A percentile compares a stretch with the other conserved stretches of the same genome.
Evolutionary conservation across 2,888 invertebrate genomes (phyloP).

Genomic region (Phyto melanocephala): DNA sequence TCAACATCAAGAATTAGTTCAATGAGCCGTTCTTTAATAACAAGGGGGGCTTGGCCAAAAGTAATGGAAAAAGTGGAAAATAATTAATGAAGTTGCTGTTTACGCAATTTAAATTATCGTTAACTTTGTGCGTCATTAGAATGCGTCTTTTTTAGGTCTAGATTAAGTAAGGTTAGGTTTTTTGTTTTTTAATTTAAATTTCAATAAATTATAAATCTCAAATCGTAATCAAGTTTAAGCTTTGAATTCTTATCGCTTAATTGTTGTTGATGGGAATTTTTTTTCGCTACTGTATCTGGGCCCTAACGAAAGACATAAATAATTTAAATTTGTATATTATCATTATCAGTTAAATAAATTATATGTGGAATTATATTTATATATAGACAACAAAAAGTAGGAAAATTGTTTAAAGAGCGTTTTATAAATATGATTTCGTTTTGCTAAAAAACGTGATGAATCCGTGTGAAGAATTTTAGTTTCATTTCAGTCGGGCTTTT

Average conservation of each 20-base stretch:
- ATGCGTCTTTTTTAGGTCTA: neutral
- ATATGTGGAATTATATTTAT: neutral
- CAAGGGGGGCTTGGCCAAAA: constrained; percentile 40
- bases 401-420: neutral
- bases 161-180: constrained; percentile 47
- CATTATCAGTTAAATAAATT: constrained; percentile 10
- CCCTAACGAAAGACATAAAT: neutral
- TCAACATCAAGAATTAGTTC: neutral
- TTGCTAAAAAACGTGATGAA: constrained; percentile 43
- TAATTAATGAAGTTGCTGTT: constrained; percentile 7
- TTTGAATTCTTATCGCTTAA: constrained; percentile 28
- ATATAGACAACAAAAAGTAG: neutral
- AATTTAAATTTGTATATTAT: neutral
- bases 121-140: constrained; percentile 8
- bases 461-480: constrained; percentile 15
- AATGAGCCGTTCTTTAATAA: constrained; percentile 20
- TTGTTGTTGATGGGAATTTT: neutral
- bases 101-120: constrained; percentile 28
- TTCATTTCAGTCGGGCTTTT: neutral
- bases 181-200: neutral
- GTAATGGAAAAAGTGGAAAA: neutral
- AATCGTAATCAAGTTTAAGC: neutral
- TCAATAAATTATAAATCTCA: neutral
- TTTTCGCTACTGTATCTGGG: constrained; percentile 21
- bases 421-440: neutral